Evolutionary conservation across 2,113 vertebrate species (phyloP).

Genomic region (Dipodomys spectabilis): DNA sequence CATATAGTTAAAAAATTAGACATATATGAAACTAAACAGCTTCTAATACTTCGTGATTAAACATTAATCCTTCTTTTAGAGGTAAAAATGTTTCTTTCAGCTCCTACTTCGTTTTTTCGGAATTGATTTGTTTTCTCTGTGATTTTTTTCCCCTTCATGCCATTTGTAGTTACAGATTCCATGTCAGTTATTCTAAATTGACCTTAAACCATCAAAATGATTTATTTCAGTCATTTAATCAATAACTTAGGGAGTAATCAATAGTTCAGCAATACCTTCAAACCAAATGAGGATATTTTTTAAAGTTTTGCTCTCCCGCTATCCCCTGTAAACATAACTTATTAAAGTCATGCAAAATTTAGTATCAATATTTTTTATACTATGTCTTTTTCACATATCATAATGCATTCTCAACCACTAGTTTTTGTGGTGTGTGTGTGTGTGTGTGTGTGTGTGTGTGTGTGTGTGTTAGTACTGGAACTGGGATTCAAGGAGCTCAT

Average conservation of each 20-base stretch:
- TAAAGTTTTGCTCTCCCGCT: not conserved
- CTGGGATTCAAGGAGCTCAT: too few species aligned
- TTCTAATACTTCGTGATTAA: not conserved
- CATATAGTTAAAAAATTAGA: not conserved
- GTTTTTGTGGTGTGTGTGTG: too few species aligned
- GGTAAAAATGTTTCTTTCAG: not conserved
- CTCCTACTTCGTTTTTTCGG: not conserved
- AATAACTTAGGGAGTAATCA: not conserved
- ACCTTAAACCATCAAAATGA: not conserved
- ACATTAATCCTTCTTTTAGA: not conserved
- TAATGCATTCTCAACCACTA: not conserved
- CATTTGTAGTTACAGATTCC: not conserved
- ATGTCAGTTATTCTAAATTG: not conserved
- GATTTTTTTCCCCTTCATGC: not conserved
- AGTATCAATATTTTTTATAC: not conserved
- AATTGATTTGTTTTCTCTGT: not conserved
- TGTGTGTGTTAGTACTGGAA: too few species aligned
- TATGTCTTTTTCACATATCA: not conserved
- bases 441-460: too few species aligned
- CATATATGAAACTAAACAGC: not conserved
- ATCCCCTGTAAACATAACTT: not conserved
- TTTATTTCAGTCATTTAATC: not conserved
- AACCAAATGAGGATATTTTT: not conserved
- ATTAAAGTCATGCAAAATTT: not conserved
- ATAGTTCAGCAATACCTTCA: not conserved